These are phyloP conservation scores for Mystacornis crossleyi DNA, from an alignment of 2,113 vertebrate species.

Conservation along the genomic window DNA sequence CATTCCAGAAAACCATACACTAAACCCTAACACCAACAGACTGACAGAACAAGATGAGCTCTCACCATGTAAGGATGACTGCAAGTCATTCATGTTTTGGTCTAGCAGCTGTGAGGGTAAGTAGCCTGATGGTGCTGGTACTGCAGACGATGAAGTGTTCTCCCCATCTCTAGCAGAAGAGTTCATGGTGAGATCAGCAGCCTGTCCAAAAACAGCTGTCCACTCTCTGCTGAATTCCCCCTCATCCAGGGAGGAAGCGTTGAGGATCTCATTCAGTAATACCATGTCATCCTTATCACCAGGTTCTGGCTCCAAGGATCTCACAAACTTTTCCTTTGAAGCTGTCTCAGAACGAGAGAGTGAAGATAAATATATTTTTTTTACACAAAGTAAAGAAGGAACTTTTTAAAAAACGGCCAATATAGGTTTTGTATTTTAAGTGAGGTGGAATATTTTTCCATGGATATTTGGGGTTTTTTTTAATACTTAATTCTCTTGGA, in stretches of 20 bases:
- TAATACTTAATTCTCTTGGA: background rate
- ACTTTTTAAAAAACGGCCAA: background rate
- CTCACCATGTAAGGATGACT: constrained; percentile 81
- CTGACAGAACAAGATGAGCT: background rate
- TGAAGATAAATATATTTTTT: background rate
- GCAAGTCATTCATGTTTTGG: constrained; percentile 84
- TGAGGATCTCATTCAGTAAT: constrained; percentile 89
- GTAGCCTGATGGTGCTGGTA: constrained; percentile 76
- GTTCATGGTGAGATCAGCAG: background rate
- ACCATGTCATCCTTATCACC: constrained; percentile 84
- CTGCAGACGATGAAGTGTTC: background rate
- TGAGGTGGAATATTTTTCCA: background rate
- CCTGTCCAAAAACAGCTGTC: constrained; percentile 87
- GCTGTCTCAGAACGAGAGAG: constrained; percentile 57
- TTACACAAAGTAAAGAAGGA: background rate
- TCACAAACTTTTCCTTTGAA: constrained; percentile 57
- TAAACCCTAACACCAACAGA: background rate
- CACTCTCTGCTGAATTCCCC: constrained; percentile 87
- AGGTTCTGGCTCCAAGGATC: constrained; percentile 65
- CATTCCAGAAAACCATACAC: background rate
- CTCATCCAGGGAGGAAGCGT: constrained; percentile 82
- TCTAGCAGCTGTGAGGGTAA: constrained; percentile 93
- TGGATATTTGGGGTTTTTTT: background rate
- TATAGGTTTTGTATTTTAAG: background rate
- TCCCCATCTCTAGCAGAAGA: constrained; percentile 66